Evolutionary conservation across 2,888 invertebrate genomes (phyloP).

Genomic region (Sepioteuthis lessoniana): DNA sequence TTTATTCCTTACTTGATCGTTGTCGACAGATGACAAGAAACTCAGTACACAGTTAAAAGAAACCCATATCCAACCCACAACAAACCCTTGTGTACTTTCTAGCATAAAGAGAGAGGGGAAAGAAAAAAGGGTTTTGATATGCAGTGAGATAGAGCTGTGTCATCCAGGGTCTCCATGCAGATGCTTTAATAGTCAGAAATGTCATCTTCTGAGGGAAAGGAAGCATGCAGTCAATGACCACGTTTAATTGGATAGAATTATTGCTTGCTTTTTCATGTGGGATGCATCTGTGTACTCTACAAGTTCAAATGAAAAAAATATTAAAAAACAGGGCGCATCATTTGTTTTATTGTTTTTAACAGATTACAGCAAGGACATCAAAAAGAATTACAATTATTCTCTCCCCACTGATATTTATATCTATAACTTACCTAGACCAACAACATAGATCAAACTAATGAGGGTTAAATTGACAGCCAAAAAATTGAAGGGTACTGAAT

Average conservation of each 20-base stretch:
- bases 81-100: too few species aligned
- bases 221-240: neutral
- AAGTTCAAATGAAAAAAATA: neutral
- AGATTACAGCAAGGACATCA: neutral
- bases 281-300: neutral
- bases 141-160: neutral
- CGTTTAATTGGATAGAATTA: neutral
- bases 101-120: neutral
- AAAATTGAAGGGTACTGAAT: too few species aligned
- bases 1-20: too few species aligned
- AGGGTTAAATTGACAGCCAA: too few species aligned
- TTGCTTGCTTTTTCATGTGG: neutral
- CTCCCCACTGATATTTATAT: too few species aligned
- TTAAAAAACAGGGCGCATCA: neutral
- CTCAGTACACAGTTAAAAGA: too few species aligned
- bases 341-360: neutral
- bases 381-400: neutral
- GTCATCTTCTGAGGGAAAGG: neutral
- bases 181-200: neutral
- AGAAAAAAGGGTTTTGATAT: neutral
- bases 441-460: too few species aligned
- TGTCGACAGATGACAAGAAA: too few species aligned
- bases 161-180: neutral
- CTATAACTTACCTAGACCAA: too few species aligned
- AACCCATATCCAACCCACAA: too few species aligned